These are phyloP conservation scores for Brachyhypopomus gauderio DNA, from an alignment of 2,113 vertebrate genomes.

Conservation along the genomic window DNA sequence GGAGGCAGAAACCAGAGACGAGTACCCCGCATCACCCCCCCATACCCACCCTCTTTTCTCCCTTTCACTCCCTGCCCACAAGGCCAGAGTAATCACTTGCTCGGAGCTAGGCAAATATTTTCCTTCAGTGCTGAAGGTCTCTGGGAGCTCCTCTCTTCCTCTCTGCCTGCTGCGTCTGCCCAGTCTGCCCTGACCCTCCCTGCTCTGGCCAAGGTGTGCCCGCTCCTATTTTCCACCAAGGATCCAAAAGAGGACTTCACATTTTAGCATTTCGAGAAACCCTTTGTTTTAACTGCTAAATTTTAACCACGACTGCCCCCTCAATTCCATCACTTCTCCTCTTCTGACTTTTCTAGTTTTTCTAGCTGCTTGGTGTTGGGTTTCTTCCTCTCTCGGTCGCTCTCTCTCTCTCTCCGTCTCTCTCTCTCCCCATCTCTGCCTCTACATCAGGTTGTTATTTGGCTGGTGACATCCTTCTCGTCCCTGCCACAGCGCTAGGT, in stretches of 20 bases:
- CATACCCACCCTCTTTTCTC: constrained; percentile 29
- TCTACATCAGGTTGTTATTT: constrained; percentile 69
- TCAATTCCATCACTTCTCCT: constrained; percentile 27
- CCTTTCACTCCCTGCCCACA: constrained; percentile 49
- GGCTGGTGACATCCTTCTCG: constrained; percentile 80
- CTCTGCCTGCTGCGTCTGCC: constrained; percentile 38
- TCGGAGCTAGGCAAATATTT: constrained; percentile 67
- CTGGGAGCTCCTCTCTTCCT: constrained; percentile 21
- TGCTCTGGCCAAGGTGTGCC: constrained; percentile 35
- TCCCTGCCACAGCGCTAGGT: constrained; percentile 65
- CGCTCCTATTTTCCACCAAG: constrained; percentile 30
- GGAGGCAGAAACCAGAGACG: constrained; percentile 69
- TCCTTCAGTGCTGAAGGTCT: constrained; percentile 58
- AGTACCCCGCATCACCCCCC: constrained; percentile 46
- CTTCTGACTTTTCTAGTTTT: constrained; percentile 35
- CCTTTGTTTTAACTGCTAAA: constrained; percentile 38
- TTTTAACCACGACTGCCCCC: constrained; percentile 15
- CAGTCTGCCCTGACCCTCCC: constrained; percentile 11
- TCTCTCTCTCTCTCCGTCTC: constrained; percentile 52
- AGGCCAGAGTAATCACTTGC: constrained; percentile 67
- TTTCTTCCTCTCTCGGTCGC: constrained; percentile 53
- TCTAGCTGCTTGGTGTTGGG: background rate
- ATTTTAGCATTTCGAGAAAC: constrained; percentile 29
- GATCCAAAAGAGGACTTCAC: constrained; percentile 25
- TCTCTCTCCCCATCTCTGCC: constrained; percentile 47